Base-by-base conservation (phyloP, 2,113 vertebrate genomes). In the Plecotus auritus region DNA sequence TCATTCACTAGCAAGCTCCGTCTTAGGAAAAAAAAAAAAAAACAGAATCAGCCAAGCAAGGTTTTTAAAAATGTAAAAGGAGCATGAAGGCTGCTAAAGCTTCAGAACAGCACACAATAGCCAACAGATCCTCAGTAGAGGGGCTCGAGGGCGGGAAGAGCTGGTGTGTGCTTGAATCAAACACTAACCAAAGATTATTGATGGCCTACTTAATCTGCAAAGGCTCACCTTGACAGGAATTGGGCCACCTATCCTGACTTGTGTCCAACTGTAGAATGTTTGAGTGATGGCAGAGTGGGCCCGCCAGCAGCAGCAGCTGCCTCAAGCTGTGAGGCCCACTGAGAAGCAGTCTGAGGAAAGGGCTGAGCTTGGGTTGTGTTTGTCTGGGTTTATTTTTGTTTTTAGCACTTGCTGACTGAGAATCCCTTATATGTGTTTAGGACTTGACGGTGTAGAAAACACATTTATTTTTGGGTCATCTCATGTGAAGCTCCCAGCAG, bases 201-300 rank as follows among this genome's bases (percentile, higher is more conserved):
- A 70, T 93, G 85, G 67, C 90, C 85, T 73, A 2, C 82, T 94
- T 90, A 66, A 78, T 97, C 94, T 91, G 67, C 42, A 85, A 26
- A 95, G 90, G 92, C 94, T 93, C 88, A 77, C 92, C 84, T 92
- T 85, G 88, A 85, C 87, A 93, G 87, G 74, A 94, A n/a, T 59
- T 93, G 90, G 90, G 85, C 94, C 74, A 54, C 45, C 82, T 49
- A 0, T 88, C 77, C 96, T 96, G 95, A 74, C 42, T 88, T 87
- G 32, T 88, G 70, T 93, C 94, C 82, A 93, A 30, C 67, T 51
- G 4, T 35, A 22, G 59, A 32, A 54, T 88, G 91, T 93, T 64
- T 64, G 72, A 95, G 70, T 66, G 56, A 80, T 72, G 70, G 94
- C 81, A 61, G 81, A 22, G 56, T 11, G n/a, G n/a, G 45, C 66